phyloP scores from a whole-genome alignment of 1,140 invertebrate species.

The Penaeus indicus region DNA sequence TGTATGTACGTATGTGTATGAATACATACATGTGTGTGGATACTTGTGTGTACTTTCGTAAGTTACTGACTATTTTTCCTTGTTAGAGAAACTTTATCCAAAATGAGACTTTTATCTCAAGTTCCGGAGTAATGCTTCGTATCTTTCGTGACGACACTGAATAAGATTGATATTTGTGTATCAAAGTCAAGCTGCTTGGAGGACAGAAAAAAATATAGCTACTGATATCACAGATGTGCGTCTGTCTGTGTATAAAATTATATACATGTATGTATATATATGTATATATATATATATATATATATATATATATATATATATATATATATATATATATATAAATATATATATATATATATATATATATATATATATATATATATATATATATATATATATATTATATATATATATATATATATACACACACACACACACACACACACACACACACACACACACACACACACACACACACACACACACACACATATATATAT shows the following conservation, averaged over 20 bases:
- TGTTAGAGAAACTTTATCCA: not conserved
- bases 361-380: conserved; percentile 9
- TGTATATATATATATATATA: conserved; percentile 3
- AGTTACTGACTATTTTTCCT: not conserved
- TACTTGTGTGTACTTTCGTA: not conserved
- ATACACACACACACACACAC: not conserved
- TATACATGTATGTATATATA: not conserved
- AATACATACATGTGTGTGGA: not conserved
- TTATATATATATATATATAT: not conserved
- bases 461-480: not conserved
- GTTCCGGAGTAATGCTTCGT: no score
- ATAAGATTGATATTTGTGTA: no score
- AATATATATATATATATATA: conserved; percentile 5
- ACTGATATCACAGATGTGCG: no score
- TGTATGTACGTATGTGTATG: not conserved
- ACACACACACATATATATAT: not conserved
- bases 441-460: not conserved
- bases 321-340: not conserved
- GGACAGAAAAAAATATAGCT: no score
- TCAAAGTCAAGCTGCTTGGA: no score
- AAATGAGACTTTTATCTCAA: no score
- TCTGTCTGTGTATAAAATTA: no score
- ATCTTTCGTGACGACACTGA: no score
- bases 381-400: no score
- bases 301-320: not conserved